Percentiles rank a stretch among this genome's conserved stretches.
phyloP scores from a whole-genome alignment of 2,113 vertebrate genomes.

The Muntiacus reevesi region DNA sequence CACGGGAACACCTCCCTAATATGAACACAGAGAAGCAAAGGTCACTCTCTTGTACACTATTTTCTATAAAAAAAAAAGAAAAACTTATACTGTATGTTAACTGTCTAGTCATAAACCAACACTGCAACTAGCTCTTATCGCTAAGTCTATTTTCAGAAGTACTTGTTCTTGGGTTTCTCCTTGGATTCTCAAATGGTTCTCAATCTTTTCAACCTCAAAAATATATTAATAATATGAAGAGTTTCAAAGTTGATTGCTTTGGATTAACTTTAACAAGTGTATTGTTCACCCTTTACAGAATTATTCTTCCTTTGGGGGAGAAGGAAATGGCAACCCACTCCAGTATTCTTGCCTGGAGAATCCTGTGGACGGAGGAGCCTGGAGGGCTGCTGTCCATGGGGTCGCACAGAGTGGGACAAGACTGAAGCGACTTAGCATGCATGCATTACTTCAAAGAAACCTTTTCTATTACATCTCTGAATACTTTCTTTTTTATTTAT shows the following conservation, averaged over 20 bases:
- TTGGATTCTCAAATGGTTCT: not conserved
- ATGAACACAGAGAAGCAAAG: conserved; percentile 74
- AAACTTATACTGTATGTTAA: not conserved
- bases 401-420: not conserved
- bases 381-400: not conserved
- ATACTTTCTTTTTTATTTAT: conserved; percentile 6
- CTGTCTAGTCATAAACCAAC: conserved; percentile 21
- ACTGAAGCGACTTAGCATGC: not conserved
- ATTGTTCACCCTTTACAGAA: not conserved
- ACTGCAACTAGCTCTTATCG: not conserved
- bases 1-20: conserved; percentile 89
- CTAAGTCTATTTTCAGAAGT: not conserved
- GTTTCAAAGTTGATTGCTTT: not conserved
- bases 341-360: not conserved
- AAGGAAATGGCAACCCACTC: not conserved
- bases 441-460: not conserved
- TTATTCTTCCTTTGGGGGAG: not conserved
- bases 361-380: not conserved
- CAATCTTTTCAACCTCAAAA: not conserved
- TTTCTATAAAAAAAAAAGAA: not conserved
- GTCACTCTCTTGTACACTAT: conserved; percentile 28
- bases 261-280: not conserved
- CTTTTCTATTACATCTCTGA: conserved; percentile 22
- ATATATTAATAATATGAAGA: not conserved
- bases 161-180: not conserved